Evolutionary conservation across 2,888 invertebrate genomes (phyloP), one percentile per base, ranked within the genome.

Genomic region (Sicus ferrugineus): DNA sequence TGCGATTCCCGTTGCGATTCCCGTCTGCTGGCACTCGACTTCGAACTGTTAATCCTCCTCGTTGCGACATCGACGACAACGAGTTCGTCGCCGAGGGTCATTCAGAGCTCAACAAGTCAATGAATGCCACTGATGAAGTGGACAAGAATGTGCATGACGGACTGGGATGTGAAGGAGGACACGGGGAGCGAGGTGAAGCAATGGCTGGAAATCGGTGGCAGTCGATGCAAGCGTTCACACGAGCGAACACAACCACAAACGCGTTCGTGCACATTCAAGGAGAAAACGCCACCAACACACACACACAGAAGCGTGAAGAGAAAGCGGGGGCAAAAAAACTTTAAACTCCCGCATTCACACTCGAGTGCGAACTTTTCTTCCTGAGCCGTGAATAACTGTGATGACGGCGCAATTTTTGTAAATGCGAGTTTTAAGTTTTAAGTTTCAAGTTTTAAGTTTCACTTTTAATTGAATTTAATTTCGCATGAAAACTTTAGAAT

Each of bases 51-150:
- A 28, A 11, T 28, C 54, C 14, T 54, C 16, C 26, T 54, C 54
- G 54, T 16, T 54, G 11, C 26, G 26, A 26, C 28, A 28, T 26
- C 26, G 54, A 23, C 26, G 23, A 26, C n/a, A n/a, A n/a, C n/a
- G n/a, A n/a, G n/a, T n/a, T n/a, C n/a, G n/a, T n/a, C n/a, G n/a
- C n/a, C n/a, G n/a, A n/a, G n/a, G n/a, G n/a, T n/a, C n/a, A n/a
- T 54, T 54, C 54, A 28, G 26, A 23, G 16, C 23, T 54, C 54
- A 54, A 28, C 54, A 54, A 54, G 54, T 28, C 54, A 54, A 26
- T 28, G 23, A 54, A 7, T 50, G 54, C 23, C 14, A 54, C 28
- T 5, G 54, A 54, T 14, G 28, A 16, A 54, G 21, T 34, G 34
- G 14, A 14, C 34, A 14, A 34, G 34, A 14, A 34, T 9, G 34